Percentiles rank a stretch among this genome's conserved stretches.
Evolutionary conservation across 2,888 invertebrate species (phyloP).

Genomic region (Scelioninae gen. 1): DNA sequence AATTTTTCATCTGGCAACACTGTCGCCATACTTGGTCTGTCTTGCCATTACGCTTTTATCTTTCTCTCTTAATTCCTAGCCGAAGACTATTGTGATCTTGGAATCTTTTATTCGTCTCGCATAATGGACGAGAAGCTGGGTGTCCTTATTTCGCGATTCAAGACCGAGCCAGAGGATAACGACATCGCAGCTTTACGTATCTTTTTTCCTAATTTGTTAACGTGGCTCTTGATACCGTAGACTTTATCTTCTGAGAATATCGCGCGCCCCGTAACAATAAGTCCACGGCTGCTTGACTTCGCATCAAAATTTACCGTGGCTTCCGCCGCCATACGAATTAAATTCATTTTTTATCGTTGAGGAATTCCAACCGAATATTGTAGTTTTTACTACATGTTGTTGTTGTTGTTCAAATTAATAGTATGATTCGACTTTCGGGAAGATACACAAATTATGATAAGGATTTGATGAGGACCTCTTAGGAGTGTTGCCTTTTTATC

Average conservation of each 20-base stretch:
- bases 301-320: slow-evolving; percentile 50
- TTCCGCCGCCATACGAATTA: slow-evolving; percentile 31
- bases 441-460: slow-evolving; percentile 57
- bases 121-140: slow-evolving; percentile 47
- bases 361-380: slow-evolving; percentile 8
- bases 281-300: slow-evolving; percentile 36
- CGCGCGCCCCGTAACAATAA: slow-evolving; percentile 35
- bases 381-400: too few species aligned
- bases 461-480: slow-evolving; percentile 57
- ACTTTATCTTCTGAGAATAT: slow-evolving; percentile 59
- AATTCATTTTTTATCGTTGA: slow-evolving; percentile 32
- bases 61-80: slow-evolving; percentile 46
- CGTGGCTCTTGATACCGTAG: slow-evolving; percentile 40
- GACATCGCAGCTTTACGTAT: slow-evolving; percentile 21
- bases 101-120: slow-evolving; percentile 60
- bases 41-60: slow-evolving; percentile 39
- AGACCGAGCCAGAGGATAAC: slow-evolving; percentile 31
- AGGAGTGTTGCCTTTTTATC: slow-evolving; percentile 57
- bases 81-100: slow-evolving; percentile 56
- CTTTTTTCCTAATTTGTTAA: slow-evolving; percentile 61
- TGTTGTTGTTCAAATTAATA: too few species aligned
- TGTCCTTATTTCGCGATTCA: slow-evolving; percentile 60
- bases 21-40: slow-evolving; percentile 25
- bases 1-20: slow-evolving; percentile 40
- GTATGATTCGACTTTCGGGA: too few species aligned